phyloP scores from a whole-genome alignment of 2,797 vertebrate species.

The Helostoma temminkii region DNA sequence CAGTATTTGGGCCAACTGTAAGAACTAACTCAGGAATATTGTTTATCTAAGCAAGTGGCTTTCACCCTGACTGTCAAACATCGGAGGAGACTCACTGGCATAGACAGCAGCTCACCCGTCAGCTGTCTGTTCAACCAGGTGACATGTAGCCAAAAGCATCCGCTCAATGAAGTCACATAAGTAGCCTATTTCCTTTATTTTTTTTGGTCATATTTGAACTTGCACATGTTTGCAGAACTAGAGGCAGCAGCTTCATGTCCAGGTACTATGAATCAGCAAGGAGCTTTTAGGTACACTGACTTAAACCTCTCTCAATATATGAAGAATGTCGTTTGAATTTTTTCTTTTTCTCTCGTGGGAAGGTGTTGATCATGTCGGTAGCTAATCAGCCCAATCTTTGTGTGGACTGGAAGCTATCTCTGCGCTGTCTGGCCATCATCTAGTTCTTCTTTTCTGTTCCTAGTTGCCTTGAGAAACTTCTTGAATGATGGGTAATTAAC shows the following conservation, averaged over 20 bases:
- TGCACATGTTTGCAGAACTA: conserved; percentile 69
- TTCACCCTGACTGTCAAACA: conserved; percentile 43
- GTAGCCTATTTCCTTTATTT: conserved; percentile 58
- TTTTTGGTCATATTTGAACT: conserved; percentile 40
- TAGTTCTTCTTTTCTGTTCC: conserved; percentile 48
- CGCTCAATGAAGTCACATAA: conserved; percentile 70
- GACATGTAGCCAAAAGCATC: conserved; percentile 68
- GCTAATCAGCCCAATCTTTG: conserved; percentile 41
- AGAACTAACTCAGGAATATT: conserved; percentile 80
- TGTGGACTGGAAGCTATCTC: conserved; percentile 62
- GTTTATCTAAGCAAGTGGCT: conserved; percentile 51
- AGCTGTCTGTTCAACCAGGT: conserved; percentile 37
- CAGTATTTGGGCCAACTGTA: conserved; percentile 78
- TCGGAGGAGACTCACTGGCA: conserved; percentile 19
- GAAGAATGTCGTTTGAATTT: conserved; percentile 63
- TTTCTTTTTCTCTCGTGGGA: not conserved
- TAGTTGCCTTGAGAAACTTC: conserved; percentile 79
- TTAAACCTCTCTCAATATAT: conserved; percentile 62
- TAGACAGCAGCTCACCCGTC: conserved; percentile 34
- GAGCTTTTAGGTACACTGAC: conserved; percentile 70
- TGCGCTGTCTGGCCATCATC: conserved; percentile 34
- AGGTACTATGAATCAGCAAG: conserved; percentile 75
- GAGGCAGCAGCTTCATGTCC: conserved; percentile 62
- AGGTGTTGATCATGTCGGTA: conserved; percentile 28
- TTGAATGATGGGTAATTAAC: conserved; percentile 70